These are phyloP conservation scores for Lepidonotus clava DNA, from an alignment of 2,888 invertebrate genomes.

Conservation along the genomic window DNA sequence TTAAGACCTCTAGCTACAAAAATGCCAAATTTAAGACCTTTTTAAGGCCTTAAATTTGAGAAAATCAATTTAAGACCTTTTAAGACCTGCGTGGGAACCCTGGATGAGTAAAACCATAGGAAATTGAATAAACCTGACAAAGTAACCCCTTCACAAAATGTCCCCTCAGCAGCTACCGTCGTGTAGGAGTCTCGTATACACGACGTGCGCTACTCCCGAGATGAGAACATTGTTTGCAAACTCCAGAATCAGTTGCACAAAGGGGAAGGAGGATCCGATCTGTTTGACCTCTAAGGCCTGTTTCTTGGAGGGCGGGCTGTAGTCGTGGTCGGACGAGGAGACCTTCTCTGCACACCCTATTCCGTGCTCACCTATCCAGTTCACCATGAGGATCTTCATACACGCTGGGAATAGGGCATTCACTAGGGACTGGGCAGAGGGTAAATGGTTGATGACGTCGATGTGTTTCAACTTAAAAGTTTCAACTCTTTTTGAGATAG, in stretches of 20 bases:
- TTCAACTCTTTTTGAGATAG: slow-evolving; percentile 66
- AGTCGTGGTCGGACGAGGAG: slow-evolving; percentile 6
- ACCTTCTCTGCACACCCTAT: neutral
- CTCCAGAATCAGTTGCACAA: slow-evolving; percentile 73
- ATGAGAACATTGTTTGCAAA: slow-evolving; percentile 72
- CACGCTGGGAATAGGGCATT: slow-evolving; percentile 69
- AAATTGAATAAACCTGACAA: no score
- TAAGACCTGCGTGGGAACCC: no score
- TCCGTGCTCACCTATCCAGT: slow-evolving; percentile 66
- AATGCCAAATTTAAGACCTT: no score
- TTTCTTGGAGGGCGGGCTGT: slow-evolving; percentile 23
- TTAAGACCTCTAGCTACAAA: no score
- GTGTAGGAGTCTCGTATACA: slow-evolving; percentile 64
- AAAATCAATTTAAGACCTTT: no score
- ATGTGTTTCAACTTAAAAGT: slow-evolving; percentile 70
- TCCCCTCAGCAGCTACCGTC: slow-evolving; percentile 21
- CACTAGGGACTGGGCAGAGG: slow-evolving; percentile 67
- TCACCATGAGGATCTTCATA: slow-evolving; percentile 68
- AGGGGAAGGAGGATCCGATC: slow-evolving; percentile 30
- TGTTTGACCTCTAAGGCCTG: neutral
- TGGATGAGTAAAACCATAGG: no score
- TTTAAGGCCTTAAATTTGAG: no score
- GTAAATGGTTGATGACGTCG: slow-evolving; percentile 69
- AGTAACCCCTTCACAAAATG: no score
- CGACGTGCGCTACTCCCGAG: slow-evolving; percentile 74